Percentiles rank a stretch among this genome's conserved stretches.
These are phyloP conservation scores for Pantelozetes paolii DNA, from an alignment of 2,888 invertebrate genomes.

Conservation along the genomic window DNA sequence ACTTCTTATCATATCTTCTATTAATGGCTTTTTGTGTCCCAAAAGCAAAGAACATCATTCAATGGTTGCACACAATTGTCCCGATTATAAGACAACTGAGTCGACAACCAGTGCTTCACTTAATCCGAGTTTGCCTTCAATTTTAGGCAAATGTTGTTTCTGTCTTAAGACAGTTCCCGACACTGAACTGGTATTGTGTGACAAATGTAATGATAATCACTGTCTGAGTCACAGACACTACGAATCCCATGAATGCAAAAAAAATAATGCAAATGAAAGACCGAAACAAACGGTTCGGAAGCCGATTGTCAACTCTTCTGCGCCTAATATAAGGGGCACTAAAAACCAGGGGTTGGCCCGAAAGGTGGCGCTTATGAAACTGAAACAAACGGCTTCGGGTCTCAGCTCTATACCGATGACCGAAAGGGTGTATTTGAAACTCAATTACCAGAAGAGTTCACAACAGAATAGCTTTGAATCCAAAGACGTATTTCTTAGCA, in stretches of 20 bases:
- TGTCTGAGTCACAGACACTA: constrained; percentile 41
- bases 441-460: constrained; percentile 10
- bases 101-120: background rate
- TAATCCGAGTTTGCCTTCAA: no score
- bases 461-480: background rate
- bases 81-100: background rate
- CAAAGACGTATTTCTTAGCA: constrained; percentile 32
- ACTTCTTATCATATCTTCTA: background rate
- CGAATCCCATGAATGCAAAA: constrained; percentile 39
- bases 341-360: constrained; percentile 42
- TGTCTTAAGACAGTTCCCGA: constrained; percentile 33
- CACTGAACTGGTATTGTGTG: constrained; percentile 39
- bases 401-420: constrained; percentile 35
- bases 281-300: background rate
- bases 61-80: constrained; percentile 39
- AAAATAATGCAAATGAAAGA: background rate
- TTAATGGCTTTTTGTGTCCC: background rate
- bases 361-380: constrained; percentile 43
- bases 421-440: constrained; percentile 41
- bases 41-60: constrained; percentile 40
- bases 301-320: background rate
- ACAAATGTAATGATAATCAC: constrained; percentile 33
- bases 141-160: constrained; percentile 40
- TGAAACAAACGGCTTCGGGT: constrained; percentile 40
- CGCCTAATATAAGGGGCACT: constrained; percentile 29